A percentile compares a stretch with the other conserved stretches of the same genome.
Conservation (phyloP, 1,140 invertebrate species). For the Drosophila busckii region DNA sequence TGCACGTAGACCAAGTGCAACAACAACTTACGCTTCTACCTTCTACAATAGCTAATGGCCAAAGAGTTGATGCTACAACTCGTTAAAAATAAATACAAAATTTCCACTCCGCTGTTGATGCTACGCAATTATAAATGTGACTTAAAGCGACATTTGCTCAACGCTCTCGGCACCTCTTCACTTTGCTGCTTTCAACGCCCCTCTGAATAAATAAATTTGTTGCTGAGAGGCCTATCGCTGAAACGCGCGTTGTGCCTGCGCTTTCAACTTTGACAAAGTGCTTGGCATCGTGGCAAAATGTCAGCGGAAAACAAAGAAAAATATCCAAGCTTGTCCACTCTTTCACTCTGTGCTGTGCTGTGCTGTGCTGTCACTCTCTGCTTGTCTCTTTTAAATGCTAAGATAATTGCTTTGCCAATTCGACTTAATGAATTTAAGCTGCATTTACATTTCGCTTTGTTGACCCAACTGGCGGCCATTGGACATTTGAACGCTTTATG, state of each 20-base stretch:
- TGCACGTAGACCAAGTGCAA: too few species aligned
- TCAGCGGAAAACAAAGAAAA: constrained; percentile 16
- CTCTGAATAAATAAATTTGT: constrained; percentile 21
- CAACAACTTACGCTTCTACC: too few species aligned
- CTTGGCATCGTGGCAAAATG: constrained; percentile 46
- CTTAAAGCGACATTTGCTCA: constrained; percentile 37
- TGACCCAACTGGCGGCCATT: constrained; percentile 31
- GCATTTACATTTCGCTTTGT: constrained; percentile 43
- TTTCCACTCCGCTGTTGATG: constrained; percentile 39
- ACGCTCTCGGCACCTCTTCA: background rate
- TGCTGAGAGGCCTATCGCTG: constrained; percentile 24
- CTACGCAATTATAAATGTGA: constrained; percentile 40
- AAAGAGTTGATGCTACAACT: too few species aligned
- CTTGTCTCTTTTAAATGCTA: constrained; percentile 19
- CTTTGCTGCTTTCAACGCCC: background rate
- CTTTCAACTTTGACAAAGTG: constrained; percentile 53
- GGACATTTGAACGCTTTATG: constrained; percentile 39
- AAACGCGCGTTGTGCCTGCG: constrained; percentile 25
- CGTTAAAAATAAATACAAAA: too few species aligned
- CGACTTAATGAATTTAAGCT: constrained; percentile 46
- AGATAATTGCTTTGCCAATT: constrained; percentile 55
- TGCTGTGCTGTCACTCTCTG: background rate
- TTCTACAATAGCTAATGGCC: too few species aligned
- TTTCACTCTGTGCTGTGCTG: background rate
- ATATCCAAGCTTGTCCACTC: background rate